Evolutionary conservation across 2,113 vertebrate species (phyloP), one percentile per base, ranked within the genome.

Genomic region (Rhynchomys soricoides): DNA sequence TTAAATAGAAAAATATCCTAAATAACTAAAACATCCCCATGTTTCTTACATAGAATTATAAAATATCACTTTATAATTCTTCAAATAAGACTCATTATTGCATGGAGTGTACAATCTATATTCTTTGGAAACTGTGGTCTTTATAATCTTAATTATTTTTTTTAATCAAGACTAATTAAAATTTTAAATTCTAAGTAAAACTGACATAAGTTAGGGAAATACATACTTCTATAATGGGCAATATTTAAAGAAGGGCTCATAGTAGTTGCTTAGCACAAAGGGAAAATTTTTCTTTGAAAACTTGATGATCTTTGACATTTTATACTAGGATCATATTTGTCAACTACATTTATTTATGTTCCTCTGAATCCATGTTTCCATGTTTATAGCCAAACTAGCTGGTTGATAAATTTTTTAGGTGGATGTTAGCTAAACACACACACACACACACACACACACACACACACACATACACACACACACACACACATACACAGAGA

Each of bases 1-100:
- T 98, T 98, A 97, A 98, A 96, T 82, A 98, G 85, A 92, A 98
- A 98, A 98, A 97, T 0, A 0, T 97, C 85, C 95, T 96, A 92
- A 98, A 96, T 3, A 37, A 94, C 75, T 96, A 93, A 97, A 98
- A 83, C 96, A 98, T 96, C 19, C 19, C 70, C 96, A 71, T 96
- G 94, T 97, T 98, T 98, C 95, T 87, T 87, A 97, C 98, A 97
- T 90, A 92, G 78, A 66, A 96, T 98, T 98, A 94, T 96, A 95
- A 98, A 98, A 89, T 8, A 95, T 8, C 52, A 96, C 89, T 96
- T 95, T 93, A 95, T 93, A 97, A 77, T 97, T 98, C 95, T 94
- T 86, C 77, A 97, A 98, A 96, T 96, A 96, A 98, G 11, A 66
- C 74, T 75, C 97, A 86, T 50, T 90, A 52, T 97, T 43, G 0